Percentiles rank a stretch among this genome's conserved stretches.
These are phyloP conservation scores for Saguinus midas DNA, from an alignment of 2,113 vertebrate species.

Conservation along the genomic window DNA sequence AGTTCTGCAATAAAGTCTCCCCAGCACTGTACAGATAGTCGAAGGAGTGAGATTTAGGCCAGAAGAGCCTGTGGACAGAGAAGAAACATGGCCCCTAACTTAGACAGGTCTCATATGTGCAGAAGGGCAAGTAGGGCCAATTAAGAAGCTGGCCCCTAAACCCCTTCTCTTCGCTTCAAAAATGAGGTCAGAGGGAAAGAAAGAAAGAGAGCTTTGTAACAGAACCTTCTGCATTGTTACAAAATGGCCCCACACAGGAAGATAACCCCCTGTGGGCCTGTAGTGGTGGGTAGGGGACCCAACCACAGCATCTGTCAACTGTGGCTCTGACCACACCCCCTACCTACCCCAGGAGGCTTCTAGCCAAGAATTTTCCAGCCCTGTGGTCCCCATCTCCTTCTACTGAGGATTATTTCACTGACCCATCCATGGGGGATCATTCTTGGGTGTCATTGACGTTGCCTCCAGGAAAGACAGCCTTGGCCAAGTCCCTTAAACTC, in stretches of 20 bases:
- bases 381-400: not conserved
- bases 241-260: not conserved
- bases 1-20: slow-evolving; percentile 86
- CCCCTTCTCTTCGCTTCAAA: not conserved
- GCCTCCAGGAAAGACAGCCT: not conserved
- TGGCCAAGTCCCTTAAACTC: not conserved
- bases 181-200: not conserved
- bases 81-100: not conserved
- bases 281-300: not conserved
- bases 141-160: not conserved
- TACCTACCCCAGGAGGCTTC: not conserved
- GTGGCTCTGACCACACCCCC: not conserved
- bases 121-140: not conserved
- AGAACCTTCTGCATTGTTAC: not conserved
- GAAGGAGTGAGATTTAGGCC: slow-evolving; percentile 88
- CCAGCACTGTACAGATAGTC: slow-evolving; percentile 90
- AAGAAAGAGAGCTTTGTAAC: not conserved
- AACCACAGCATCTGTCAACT: not conserved
- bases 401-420: not conserved
- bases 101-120: not conserved
- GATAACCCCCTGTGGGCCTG: not conserved
- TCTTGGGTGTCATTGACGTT: not conserved
- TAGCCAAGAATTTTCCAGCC: not conserved
- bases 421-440: not conserved
- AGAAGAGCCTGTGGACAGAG: slow-evolving; percentile 85